Percentiles rank a stretch among this genome's conserved stretches.
These are phyloP conservation scores for Helicoverpa zea DNA, from an alignment of 1,140 invertebrate species.

Conservation along the genomic window DNA sequence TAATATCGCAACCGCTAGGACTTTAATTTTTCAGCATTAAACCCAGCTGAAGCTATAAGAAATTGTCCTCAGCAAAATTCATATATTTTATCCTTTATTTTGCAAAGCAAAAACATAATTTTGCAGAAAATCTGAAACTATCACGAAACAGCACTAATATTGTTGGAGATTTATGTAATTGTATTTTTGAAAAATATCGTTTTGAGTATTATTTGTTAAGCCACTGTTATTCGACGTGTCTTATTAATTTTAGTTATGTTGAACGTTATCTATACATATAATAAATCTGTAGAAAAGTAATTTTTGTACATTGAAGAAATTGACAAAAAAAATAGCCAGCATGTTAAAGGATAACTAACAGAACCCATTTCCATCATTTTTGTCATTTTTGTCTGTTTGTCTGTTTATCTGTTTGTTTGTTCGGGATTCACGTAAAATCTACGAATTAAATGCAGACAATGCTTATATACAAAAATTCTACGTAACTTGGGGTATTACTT, in stretches of 20 bases:
- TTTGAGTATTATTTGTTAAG: not conserved
- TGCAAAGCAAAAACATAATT: constrained; percentile 27
- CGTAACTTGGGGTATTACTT: too few relatives aligned
- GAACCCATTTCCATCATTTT: too few relatives aligned
- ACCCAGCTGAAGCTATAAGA: constrained; percentile 39
- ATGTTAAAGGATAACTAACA: too few relatives aligned
- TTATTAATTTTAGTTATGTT: not conserved
- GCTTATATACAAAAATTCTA: too few relatives aligned
- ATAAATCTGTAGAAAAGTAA: too few relatives aligned
- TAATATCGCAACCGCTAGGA: constrained; percentile 47
- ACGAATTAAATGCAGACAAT: too few relatives aligned
- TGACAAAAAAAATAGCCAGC: too few relatives aligned
- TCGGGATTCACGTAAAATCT: too few relatives aligned
- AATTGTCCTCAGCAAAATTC: constrained; percentile 27
- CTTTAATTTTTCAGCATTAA: constrained; percentile 59
- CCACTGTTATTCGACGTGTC: not conserved
- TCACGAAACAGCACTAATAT: constrained; percentile 18
- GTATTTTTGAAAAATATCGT: not conserved
- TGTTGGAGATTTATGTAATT: constrained; percentile 8
- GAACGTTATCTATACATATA: too few relatives aligned
- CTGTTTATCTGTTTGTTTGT: too few relatives aligned
- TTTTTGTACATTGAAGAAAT: too few relatives aligned
- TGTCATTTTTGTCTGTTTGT: too few relatives aligned
- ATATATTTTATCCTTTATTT: constrained; percentile 39
- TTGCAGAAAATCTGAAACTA: constrained; percentile 31